These are phyloP conservation scores for Caenorhabditis elegans DNA, from an alignment of 1,140 invertebrate species.

Conservation along the genomic window DNA sequence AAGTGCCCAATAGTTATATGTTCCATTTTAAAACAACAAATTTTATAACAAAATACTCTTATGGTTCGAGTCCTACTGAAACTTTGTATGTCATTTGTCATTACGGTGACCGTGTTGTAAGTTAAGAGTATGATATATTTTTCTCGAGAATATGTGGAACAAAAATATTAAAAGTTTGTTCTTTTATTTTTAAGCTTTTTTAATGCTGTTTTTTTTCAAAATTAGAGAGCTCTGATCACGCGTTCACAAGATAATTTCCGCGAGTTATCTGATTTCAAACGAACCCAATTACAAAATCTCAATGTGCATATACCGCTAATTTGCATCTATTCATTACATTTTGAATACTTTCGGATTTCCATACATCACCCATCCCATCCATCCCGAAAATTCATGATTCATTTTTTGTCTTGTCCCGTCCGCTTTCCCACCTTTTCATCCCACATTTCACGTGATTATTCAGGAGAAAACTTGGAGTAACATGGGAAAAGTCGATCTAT, in stretches of 20 bases:
- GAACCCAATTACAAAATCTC: constrained; percentile 6
- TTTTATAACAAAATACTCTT: too few relatives aligned
- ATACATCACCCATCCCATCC: not conserved
- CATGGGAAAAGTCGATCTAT: constrained; percentile 1
- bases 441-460: not conserved
- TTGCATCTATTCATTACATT: not conserved
- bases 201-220: too few relatives aligned
- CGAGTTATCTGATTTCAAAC: constrained; percentile 14
- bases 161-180: too few relatives aligned
- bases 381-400: not conserved
- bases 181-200: too few relatives aligned
- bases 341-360: not conserved
- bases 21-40: too few relatives aligned
- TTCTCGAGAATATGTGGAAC: too few relatives aligned
- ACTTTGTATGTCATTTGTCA: too few relatives aligned
- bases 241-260: too few relatives aligned
- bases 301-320: not conserved
- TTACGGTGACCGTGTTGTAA: too few relatives aligned
- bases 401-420: not conserved
- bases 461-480: not conserved
- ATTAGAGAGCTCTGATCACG: not conserved
- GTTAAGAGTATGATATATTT: too few relatives aligned
- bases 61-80: too few relatives aligned
- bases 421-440: not conserved
- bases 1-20: too few relatives aligned